phyloP scores from a whole-genome alignment of 2,797 vertebrate species.

The Buphagus erythrorhynchus region DNA sequence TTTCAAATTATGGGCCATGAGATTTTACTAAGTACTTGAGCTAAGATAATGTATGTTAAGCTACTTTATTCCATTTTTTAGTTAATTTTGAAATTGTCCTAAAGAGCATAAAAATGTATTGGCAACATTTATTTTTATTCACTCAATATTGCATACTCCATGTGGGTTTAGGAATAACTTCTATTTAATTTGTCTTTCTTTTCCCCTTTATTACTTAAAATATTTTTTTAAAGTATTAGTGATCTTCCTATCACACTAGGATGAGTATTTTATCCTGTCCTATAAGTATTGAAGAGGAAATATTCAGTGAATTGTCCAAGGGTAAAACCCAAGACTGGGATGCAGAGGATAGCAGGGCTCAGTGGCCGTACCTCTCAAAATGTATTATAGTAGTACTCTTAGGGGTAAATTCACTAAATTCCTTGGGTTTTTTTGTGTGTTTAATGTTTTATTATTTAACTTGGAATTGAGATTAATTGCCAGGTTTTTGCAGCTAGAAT shows the following conservation, averaged over 20 bases:
- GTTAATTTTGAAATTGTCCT: not conserved
- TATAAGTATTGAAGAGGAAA: not conserved
- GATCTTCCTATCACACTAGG: not conserved
- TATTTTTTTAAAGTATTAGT: not conserved
- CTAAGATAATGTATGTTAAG: not conserved
- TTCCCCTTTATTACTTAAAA: not conserved
- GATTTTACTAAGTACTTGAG: not conserved
- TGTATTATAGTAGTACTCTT: not conserved
- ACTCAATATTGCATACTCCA: not conserved
- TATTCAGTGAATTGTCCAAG: not conserved
- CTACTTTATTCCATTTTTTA: not conserved
- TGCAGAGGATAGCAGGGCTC: not conserved
- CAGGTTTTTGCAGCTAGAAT: not conserved
- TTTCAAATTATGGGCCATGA: not conserved
- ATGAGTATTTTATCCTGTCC: not conserved
- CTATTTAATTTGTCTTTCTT: not conserved
- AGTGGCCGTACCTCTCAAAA: not conserved
- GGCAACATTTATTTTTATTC: not conserved
- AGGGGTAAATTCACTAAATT: not conserved
- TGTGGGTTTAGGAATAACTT: not conserved
- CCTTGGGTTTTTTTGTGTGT: accelerated
- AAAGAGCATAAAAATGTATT: not conserved
- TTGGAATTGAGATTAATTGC: not conserved
- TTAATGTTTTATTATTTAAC: not conserved
- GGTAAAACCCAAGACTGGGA: not conserved